Base-by-base conservation (phyloP, 2,113 vertebrate genomes). In the Motacilla tschutschensis region DNA sequence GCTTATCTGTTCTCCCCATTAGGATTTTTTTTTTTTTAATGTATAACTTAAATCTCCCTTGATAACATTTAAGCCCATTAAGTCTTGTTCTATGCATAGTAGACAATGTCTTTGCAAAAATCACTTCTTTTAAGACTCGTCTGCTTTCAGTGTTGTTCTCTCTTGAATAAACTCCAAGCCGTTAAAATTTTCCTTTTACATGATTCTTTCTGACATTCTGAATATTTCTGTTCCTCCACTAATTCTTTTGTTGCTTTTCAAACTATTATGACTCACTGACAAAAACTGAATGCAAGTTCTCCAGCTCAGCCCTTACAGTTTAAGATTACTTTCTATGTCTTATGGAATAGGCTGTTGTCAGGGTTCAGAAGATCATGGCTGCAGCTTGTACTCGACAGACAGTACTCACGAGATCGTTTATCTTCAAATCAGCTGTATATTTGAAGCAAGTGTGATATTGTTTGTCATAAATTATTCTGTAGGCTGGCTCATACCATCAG, bases 21-120 rank as follows among this genome's bases (percentile, higher is more conserved):
- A 93, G n/a, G 54, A 53, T 54, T 48, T 63, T 82, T 78, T 33
- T 33, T 33, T 89, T 89, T 73, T 41, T 19, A 64, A 84, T 62
- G 38, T 90, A 69, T 72, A 86, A 81, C 83, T 88, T 91, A 90
- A 93, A 76, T 72, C n/a, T 91, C 71, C 74, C 87, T 75, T 90
- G 66, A 82, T 88, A 91, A 47, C 28, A 62, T 73, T 81, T 86
- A 94, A 93, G 67, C 46, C 50, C 63, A 86, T 86, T 93, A 94
- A 72, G 24, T 76, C 63, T 81, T 93, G 33, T 69, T 72, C 66
- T 54, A 47, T 76, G 59, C 9, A 5, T 40, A 75, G 66, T 12
- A 79, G 75, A 79, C 80, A 89, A 77, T 29, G 59, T n/a, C 35
- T 88, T 28, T 25, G 31, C 41, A 80, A 55, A 89, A 89, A 57